Evolutionary conservation across 2,113 vertebrate genomes (phyloP), one percentile per base, ranked within the genome.

Genomic region (Corapipo altera): DNA sequence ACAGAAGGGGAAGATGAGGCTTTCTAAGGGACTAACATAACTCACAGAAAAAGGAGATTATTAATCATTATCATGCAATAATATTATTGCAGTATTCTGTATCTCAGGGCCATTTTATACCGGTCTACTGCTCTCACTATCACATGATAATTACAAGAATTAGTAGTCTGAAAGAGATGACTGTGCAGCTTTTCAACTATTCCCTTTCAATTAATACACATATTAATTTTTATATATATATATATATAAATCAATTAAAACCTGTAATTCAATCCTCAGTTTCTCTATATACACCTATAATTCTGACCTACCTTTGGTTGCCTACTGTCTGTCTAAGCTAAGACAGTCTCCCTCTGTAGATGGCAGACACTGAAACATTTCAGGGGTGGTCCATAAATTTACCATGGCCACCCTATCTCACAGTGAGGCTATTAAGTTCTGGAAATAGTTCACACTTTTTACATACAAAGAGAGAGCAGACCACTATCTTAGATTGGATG

Each of bases 141-240:
- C 64, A 74, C 23, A 80, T 43, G 55, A 66, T 77, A 95, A 93
- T 89, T 92, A 77, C 23, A 17, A 88, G 37, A 94, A 88, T 64
- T 83, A 93, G 65, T 32, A 72, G 14, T 32, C 92, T 44, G 13
- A 80, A 14, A 69, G 9, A 55, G 62, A 71, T 52, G 27, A 75
- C 48, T 64, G 46, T 39, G 35, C 30, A 89, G 33, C 27, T 86
- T 95, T 92, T 74, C 55, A 91, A 77, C 20, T 23, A 55, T 21
- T 52, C 35, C 17, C n/a, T 91, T 91, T 48, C 35, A 43, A 59
- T 55, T 81, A 32, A 88, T 51, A 81, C 5, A 55, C 49, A 35
- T 51, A 88, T 46, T 61, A 8, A 61, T 54, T 22, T 26, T 8
- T 9, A 41, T 15, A 43, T 49, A 88, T 3, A n/a, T 14, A 57